Percentiles rank a stretch among this genome's conserved stretches.
phyloP scores from a whole-genome alignment of 1,140 invertebrate species.

The Anoplophora glabripennis region DNA sequence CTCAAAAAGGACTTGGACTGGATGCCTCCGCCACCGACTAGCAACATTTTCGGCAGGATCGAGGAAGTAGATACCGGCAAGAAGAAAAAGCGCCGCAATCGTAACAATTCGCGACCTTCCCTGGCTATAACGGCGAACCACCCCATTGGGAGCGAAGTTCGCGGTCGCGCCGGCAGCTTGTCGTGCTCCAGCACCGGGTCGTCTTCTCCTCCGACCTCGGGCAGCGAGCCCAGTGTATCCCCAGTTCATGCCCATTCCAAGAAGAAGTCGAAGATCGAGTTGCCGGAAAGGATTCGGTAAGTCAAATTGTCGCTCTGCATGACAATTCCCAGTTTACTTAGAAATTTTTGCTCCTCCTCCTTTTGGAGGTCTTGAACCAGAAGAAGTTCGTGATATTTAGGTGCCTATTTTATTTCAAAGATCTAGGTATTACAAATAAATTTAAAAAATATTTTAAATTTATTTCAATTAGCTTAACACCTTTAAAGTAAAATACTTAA shows the following conservation, averaged over 20 bases:
- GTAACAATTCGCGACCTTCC: conserved; percentile 61
- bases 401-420: too few relatives aligned
- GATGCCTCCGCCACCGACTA: conserved; percentile 62
- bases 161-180: conserved; percentile 62
- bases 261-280: conserved; percentile 74
- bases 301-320: conserved; percentile 36
- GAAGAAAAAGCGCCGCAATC: conserved; percentile 72
- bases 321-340: too few relatives aligned
- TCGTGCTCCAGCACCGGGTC: conserved; percentile 62
- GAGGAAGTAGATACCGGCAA: conserved; percentile 53
- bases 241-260: conserved; percentile 65
- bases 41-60: conserved; percentile 46
- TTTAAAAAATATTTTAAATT: too few relatives aligned
- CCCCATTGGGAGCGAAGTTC: conserved; percentile 46
- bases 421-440: too few relatives aligned
- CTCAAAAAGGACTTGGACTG: conserved; percentile 93
- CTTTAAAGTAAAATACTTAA: too few relatives aligned
- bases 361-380: too few relatives aligned
- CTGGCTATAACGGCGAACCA: conserved; percentile 53
- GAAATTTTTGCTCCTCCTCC: too few relatives aligned
- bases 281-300: conserved; percentile 75
- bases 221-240: conserved; percentile 69
- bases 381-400: too few relatives aligned
- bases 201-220: conserved; percentile 65
- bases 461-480: too few relatives aligned